Percentiles rank a stretch among this genome's conserved stretches.
Evolutionary conservation across 2,113 vertebrate genomes (phyloP).

Genomic region (Chloropsis cyanopogon): DNA sequence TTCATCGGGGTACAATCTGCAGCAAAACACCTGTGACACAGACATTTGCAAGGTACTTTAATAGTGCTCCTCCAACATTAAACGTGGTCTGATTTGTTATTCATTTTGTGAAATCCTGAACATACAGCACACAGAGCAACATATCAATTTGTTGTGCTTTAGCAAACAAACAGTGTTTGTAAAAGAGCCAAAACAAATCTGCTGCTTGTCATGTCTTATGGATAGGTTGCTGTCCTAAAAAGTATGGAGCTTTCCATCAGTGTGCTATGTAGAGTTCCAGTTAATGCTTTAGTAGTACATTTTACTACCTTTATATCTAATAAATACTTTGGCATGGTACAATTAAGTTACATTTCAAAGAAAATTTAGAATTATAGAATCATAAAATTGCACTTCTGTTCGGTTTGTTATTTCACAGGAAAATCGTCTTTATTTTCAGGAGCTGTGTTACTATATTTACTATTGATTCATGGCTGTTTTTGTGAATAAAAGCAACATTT

Average conservation of each 20-base stretch:
- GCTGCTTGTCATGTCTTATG: background rate
- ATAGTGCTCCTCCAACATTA: background rate
- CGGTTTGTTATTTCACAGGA: background rate
- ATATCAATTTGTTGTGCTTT: background rate
- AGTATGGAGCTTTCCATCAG: background rate
- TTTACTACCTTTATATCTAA: background rate
- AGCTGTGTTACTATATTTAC: background rate
- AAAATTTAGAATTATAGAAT: background rate
- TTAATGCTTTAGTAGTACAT: background rate
- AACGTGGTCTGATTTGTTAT: background rate
- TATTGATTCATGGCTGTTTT: background rate
- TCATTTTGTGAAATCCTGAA: background rate
- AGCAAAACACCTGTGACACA: slow-evolving; percentile 11
- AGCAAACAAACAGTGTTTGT: slow-evolving; percentile 6
- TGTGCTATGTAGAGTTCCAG: background rate
- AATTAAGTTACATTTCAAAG: background rate
- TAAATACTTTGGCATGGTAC: background rate
- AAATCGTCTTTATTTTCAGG: background rate
- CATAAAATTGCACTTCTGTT: background rate
- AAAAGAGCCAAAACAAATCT: slow-evolving; percentile 2
- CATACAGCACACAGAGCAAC: background rate
- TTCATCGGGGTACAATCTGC: background rate
- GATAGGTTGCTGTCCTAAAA: background rate
- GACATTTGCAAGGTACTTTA: background rate
- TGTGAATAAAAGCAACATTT: background rate